phyloP scores from a whole-genome alignment of 1,140 invertebrate species.

The Campodea augens region DNA sequence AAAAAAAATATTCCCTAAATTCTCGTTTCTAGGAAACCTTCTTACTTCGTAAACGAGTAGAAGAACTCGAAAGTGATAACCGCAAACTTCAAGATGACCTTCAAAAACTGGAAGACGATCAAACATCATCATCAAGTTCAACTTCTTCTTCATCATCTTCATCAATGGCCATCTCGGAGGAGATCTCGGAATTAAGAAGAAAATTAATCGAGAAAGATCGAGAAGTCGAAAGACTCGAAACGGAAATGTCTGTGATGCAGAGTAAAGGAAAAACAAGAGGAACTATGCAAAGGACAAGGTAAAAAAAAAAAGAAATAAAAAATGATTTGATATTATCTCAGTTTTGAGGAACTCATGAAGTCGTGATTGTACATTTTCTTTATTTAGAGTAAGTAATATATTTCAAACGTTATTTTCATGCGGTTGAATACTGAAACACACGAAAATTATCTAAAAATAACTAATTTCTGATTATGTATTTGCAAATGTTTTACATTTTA shows the following conservation, averaged over 20 bases:
- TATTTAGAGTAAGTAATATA: too few species aligned
- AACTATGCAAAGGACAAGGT: slow-evolving; percentile 36
- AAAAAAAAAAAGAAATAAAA: slow-evolving; percentile 11
- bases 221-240: slow-evolving; percentile 50
- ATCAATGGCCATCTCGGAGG: slow-evolving; percentile 22
- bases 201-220: slow-evolving; percentile 66
- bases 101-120: slow-evolving; percentile 43
- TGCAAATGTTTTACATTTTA: too few species aligned
- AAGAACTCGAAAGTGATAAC: slow-evolving; percentile 64
- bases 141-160: not conserved
- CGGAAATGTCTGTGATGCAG: slow-evolving; percentile 40
- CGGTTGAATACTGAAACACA: too few species aligned
- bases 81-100: slow-evolving; percentile 51
- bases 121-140: not conserved
- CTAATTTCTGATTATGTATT: too few species aligned
- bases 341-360: too few species aligned
- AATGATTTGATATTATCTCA: too few species aligned
- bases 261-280: slow-evolving; percentile 39
- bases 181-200: slow-evolving; percentile 46
- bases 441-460: too few species aligned
- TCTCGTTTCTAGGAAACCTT: slow-evolving; percentile 41
- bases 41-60: slow-evolving; percentile 57
- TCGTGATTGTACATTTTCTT: too few species aligned
- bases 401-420: too few species aligned
- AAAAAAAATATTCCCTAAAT: not conserved